These are phyloP conservation scores for Alces alces DNA, from an alignment of 2,113 vertebrate genomes.

Conservation along the genomic window DNA sequence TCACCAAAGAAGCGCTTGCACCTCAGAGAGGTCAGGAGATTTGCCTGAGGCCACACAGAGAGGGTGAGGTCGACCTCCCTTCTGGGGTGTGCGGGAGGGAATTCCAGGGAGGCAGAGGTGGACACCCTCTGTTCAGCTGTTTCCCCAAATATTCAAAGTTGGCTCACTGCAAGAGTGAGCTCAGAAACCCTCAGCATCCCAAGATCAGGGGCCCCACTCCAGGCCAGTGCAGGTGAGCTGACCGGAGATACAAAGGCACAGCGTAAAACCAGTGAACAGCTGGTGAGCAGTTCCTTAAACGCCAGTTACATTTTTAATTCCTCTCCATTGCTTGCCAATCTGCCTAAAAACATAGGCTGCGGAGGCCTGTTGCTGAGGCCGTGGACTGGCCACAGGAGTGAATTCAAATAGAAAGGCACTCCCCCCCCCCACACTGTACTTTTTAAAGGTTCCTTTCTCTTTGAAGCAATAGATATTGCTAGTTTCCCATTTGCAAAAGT, in stretches of 20 bases:
- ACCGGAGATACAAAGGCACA: not conserved
- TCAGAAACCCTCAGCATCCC: not conserved
- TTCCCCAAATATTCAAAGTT: not conserved
- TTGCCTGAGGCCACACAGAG: not conserved
- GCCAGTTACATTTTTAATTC: not conserved
- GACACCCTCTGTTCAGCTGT: not conserved
- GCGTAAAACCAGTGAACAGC: not conserved
- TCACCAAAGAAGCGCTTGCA: not conserved
- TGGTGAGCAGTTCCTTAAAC: no score
- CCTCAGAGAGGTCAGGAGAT: not conserved
- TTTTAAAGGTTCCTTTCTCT: not conserved
- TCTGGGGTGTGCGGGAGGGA: not conserved
- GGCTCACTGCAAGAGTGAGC: not conserved
- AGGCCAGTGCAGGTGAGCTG: not conserved
- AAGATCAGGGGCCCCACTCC: not conserved
- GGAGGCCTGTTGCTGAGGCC: not conserved
- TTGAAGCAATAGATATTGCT: not conserved
- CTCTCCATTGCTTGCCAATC: not conserved
- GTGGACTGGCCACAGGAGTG: not conserved
- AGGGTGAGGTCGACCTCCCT: not conserved
- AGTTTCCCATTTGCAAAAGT: conserved; percentile 2
- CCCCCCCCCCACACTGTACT: not conserved
- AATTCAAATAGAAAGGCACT: not conserved
- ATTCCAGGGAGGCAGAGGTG: not conserved
- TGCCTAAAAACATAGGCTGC: not conserved